Evolutionary conservation across 1,140 invertebrate species (phyloP).

Genomic region (Harlomillsia oculata): DNA sequence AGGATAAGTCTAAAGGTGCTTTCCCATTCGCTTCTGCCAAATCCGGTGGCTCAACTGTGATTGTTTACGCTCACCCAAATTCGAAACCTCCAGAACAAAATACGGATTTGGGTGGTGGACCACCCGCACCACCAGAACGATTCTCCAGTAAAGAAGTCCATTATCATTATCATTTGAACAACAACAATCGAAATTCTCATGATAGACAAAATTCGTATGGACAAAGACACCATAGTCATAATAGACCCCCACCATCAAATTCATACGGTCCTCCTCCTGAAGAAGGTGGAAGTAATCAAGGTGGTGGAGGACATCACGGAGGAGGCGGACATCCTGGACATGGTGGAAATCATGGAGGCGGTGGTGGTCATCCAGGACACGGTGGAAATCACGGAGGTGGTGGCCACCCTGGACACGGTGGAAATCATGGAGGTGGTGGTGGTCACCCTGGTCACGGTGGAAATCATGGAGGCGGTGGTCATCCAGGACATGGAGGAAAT

Average conservation of each 20-base stretch:
- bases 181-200: background rate
- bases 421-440: too few species aligned
- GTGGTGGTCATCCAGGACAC: too few species aligned
- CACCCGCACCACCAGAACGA: background rate
- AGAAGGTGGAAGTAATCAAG: background rate
- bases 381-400: too few species aligned
- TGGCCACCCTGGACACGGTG: too few species aligned
- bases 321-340: too few species aligned
- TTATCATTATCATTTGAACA: slow-evolving; percentile 17
- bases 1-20: background rate
- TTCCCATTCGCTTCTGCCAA: background rate
- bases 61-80: slow-evolving; percentile 16
- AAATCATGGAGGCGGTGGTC: too few species aligned
- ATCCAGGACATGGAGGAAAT: too few species aligned
- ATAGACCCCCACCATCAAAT: background rate
- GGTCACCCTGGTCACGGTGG: too few species aligned
- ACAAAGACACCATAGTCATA: background rate
- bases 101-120: background rate
- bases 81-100: background rate
- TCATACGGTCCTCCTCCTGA: background rate
- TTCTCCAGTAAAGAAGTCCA: slow-evolving; percentile 13
- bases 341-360: too few species aligned
- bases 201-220: background rate
- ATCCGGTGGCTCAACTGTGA: slow-evolving; percentile 11
- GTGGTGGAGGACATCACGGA: background rate